These are phyloP conservation scores for Ceriagrion tenellum DNA, from an alignment of 2,888 invertebrate species.

Conservation along the genomic window DNA sequence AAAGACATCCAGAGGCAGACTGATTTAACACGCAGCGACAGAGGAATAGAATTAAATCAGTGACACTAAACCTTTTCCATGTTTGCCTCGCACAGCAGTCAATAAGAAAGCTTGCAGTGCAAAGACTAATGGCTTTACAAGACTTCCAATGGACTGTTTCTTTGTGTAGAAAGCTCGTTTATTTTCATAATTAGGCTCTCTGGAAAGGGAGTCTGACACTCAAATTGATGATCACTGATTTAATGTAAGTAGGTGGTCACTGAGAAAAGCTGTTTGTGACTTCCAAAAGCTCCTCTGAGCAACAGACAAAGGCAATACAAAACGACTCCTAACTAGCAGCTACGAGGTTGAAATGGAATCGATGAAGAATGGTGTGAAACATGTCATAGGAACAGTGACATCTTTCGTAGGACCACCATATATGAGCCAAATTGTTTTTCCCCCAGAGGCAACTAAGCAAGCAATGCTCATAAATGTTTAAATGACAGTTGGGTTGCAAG, in stretches of 20 bases:
- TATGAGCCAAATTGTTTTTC: constrained; percentile 56
- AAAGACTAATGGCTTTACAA: not conserved
- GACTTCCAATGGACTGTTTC: not conserved
- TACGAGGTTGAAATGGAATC: constrained; percentile 33
- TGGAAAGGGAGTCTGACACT: not conserved
- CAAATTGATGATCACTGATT: not conserved
- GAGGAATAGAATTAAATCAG: constrained; percentile 39
- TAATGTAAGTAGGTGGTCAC: constrained; percentile 24
- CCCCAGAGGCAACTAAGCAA: constrained; percentile 47
- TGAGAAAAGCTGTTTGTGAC: constrained; percentile 37
- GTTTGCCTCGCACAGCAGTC: not conserved
- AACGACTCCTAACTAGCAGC: constrained; percentile 32
- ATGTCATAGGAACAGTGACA: constrained; percentile 26
- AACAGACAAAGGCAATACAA: constrained; percentile 55
- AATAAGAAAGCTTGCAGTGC: not conserved
- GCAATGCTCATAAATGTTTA: constrained; percentile 50
- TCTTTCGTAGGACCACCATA: constrained; percentile 14
- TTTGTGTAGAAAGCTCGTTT: not conserved
- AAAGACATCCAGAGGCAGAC: constrained; percentile 53
- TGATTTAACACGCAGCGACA: not conserved
- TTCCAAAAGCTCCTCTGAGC: constrained; percentile 45
- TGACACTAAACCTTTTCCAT: not conserved
- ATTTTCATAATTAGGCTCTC: not conserved
- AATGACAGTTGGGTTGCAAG: constrained; percentile 76
- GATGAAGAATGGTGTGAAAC: constrained; percentile 14